phyloP scores from a whole-genome alignment of 2,888 invertebrate species.

The Geophilus truncorum region DNA sequence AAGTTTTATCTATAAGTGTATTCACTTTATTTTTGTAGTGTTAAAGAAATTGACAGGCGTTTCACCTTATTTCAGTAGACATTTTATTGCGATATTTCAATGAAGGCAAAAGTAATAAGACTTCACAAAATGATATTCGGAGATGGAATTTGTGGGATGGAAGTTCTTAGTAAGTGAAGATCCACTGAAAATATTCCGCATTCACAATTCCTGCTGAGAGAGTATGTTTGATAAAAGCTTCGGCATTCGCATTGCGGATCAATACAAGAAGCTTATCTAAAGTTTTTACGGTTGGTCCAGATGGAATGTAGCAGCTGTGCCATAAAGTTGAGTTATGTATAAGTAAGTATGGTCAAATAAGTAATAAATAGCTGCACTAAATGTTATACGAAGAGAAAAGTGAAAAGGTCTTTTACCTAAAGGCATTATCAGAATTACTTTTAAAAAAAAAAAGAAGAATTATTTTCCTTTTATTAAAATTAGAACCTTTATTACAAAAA shows the following conservation, averaged over 20 bases:
- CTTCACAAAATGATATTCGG: background rate
- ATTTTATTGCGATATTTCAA: background rate
- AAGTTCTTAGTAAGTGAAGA: background rate
- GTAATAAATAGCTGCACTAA: slow-evolving; percentile 13
- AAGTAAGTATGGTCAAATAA: slow-evolving; percentile 23
- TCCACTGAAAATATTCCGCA: background rate
- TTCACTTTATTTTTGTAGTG: too few relatives aligned
- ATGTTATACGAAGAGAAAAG: background rate
- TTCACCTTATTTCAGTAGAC: background rate
- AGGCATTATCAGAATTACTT: background rate
- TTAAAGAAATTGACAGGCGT: background rate
- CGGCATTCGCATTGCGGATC: slow-evolving; percentile 14
- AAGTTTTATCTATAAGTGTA: too few relatives aligned
- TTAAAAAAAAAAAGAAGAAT: too few relatives aligned
- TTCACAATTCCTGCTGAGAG: background rate
- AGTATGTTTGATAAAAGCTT: slow-evolving; percentile 1
- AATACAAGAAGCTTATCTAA: slow-evolving; percentile 25
- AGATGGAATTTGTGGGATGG: background rate
- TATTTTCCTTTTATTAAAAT: background rate
- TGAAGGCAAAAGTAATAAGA: background rate
- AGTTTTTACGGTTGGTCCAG: slow-evolving; percentile 22
- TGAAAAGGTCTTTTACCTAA: background rate
- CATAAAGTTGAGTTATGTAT: slow-evolving; percentile 24
- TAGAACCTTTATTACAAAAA: background rate
- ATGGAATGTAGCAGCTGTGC: slow-evolving; percentile 21